Conservation (phyloP, 2,888 invertebrate genomes). For the Idaea biselata region DNA sequence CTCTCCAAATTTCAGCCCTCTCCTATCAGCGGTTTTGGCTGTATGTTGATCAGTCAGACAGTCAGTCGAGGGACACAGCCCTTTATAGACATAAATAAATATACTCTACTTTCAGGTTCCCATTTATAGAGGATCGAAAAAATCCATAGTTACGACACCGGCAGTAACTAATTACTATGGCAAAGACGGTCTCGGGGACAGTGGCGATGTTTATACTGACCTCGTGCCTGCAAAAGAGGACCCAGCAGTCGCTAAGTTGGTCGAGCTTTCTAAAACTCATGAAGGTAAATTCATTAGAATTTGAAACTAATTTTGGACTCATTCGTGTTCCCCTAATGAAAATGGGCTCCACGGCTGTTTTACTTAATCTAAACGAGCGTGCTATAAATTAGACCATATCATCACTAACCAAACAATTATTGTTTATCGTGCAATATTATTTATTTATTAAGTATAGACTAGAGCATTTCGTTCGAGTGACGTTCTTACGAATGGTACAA, state of each 20-base stretch:
- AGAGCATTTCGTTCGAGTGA: too few species aligned
- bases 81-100: too few species aligned
- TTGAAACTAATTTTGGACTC: not conserved
- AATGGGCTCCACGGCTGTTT: not conserved
- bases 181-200: conserved; percentile 86
- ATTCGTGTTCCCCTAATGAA: not conserved
- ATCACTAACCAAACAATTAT: not conserved
- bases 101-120: conserved; percentile 82
- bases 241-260: conserved; percentile 82
- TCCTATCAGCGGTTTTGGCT: too few species aligned
- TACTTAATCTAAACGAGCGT: not conserved
- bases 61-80: too few species aligned
- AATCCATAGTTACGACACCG: conserved; percentile 65
- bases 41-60: too few species aligned
- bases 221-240: conserved; percentile 68
- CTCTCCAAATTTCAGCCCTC: too few species aligned
- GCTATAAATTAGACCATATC: too few species aligned
- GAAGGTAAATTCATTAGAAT: conserved; percentile 53
- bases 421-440: conserved; percentile 17
- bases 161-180: conserved; percentile 75
- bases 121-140: conserved; percentile 83
- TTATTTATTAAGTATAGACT: too few species aligned
- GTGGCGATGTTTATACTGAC: conserved; percentile 61
- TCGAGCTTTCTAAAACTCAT: conserved; percentile 78
- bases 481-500: too few species aligned